Percentiles rank a stretch among this genome's conserved stretches.
phyloP scores from a whole-genome alignment of 1,140 invertebrate genomes.

The Papilio glaucus region DNA sequence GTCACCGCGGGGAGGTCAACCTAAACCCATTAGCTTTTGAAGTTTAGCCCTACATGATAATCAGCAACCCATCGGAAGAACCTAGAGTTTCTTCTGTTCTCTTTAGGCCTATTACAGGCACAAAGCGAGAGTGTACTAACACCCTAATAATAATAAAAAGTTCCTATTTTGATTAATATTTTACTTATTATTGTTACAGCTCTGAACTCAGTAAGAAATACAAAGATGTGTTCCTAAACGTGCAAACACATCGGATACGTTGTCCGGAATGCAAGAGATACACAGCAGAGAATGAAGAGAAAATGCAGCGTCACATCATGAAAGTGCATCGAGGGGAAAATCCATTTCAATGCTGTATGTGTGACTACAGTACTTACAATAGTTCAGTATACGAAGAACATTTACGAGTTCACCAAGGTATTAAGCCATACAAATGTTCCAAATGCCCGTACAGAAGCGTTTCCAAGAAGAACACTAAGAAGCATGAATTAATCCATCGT shows the following conservation, averaged over 20 bases:
- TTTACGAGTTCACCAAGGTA: constrained; percentile 65
- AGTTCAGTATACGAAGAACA: constrained; percentile 67
- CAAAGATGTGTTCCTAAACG: neutral
- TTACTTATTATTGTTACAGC: too few relatives aligned
- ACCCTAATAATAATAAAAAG: too few relatives aligned
- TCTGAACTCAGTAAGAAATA: neutral
- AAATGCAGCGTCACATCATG: constrained; percentile 60
- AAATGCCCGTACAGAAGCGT: constrained; percentile 64
- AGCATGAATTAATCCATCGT: constrained; percentile 67
- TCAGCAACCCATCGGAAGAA: too few relatives aligned
- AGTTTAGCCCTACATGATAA: too few relatives aligned
- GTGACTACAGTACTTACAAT: constrained; percentile 71
- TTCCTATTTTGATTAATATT: too few relatives aligned
- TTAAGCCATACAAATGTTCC: constrained; percentile 70
- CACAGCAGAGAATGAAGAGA: constrained; percentile 60
- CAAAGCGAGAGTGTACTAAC: too few relatives aligned
- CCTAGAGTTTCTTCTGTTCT: too few relatives aligned
- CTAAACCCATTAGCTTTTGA: too few relatives aligned
- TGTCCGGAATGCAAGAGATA: constrained; percentile 62
- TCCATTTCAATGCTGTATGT: constrained; percentile 70
- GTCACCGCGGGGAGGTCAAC: too few relatives aligned
- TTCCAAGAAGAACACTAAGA: constrained; percentile 72
- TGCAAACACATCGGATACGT: constrained; percentile 32
- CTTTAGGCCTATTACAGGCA: too few relatives aligned
- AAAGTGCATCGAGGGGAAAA: constrained; percentile 67